phyloP scores from a whole-genome alignment of 2,888 invertebrate genomes.

The Papilio gigon region DNA sequence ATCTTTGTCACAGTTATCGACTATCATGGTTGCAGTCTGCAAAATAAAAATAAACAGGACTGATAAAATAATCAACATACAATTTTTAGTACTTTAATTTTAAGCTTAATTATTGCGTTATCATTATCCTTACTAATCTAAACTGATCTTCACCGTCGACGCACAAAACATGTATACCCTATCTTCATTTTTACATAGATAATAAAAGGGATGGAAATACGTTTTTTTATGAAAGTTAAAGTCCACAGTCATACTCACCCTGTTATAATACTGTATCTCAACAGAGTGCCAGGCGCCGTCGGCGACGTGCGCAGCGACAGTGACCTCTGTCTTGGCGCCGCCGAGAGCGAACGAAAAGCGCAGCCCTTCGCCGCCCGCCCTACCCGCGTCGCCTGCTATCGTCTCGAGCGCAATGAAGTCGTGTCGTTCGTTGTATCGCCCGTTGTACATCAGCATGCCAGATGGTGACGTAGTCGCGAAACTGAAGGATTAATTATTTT shows the following conservation, averaged over 20 bases:
- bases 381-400: conserved; percentile 82
- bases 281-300: conserved; percentile 96
- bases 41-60: conserved; percentile 39
- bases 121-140: too few relatives aligned
- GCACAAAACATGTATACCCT: too few relatives aligned
- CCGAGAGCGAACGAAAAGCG: conserved; percentile 95
- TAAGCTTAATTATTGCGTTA: too few relatives aligned
- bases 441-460: conserved; percentile 95
- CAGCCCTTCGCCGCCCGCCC: conserved; percentile 78
- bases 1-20: conserved; percentile 94
- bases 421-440: conserved; percentile 96
- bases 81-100: too few relatives aligned
- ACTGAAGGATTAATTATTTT: conserved; percentile 62
- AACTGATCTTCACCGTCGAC: too few relatives aligned
- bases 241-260: conserved; percentile 74
- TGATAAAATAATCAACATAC: too few relatives aligned
- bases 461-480: conserved; percentile 94
- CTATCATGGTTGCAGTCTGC: conserved; percentile 89
- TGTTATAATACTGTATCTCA: conserved; percentile 91
- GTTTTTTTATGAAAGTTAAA: too few relatives aligned
- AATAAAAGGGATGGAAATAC: too few relatives aligned
- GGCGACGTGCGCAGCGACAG: conserved; percentile 87
- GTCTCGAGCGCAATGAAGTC: conserved; percentile 96
- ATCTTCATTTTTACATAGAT: too few relatives aligned
- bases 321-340: conserved; percentile 86